Evolutionary conservation across 2,888 invertebrate genomes (phyloP), one percentile per base, ranked within the genome.

Genomic region (Atrina japonica): DNA sequence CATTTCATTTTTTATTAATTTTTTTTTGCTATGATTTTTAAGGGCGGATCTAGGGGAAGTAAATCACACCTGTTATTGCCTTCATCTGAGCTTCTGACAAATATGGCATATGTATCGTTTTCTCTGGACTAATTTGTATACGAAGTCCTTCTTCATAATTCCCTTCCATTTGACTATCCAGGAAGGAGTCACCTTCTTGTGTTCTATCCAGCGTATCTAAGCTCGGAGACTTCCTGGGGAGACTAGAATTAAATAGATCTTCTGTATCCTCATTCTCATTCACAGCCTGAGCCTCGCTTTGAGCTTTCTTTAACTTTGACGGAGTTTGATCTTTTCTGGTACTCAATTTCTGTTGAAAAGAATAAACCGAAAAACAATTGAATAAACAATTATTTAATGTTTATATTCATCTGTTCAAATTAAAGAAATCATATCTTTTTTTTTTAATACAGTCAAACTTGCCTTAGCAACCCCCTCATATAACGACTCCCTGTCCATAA

Each of bases 1-100:
- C n/a, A n/a, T n/a, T n/a, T n/a, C n/a, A n/a, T n/a, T n/a, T n/a
- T n/a, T n/a, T n/a, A n/a, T n/a, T n/a, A n/a, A n/a, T n/a, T n/a
- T n/a, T n/a, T n/a, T n/a, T n/a, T n/a, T n/a, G n/a, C n/a, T n/a
- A n/a, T n/a, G n/a, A n/a, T n/a, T n/a, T n/a, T n/a, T n/a, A n/a
- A n/a, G n/a, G n/a, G n/a, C n/a, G n/a, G n/a, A n/a, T n/a, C n/a
- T n/a, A n/a, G n/a, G n/a, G n/a, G n/a, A n/a, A n/a, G n/a, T n/a
- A n/a, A n/a, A n/a, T 35, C 25, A 27, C 11, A 90, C 90, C 90
- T 78, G 88, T 88, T 30, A 90, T 86, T 23, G 90, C 87, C 72
- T 84, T 88, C 63, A 86, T 81, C 73, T 90, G 89, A 35, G 89
- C 90, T 70, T 90, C 89, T n/a, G 89, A 89, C 29, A 90, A 80